Percentiles rank a stretch among this genome's conserved stretches.
Evolutionary conservation across 2,113 vertebrate species (phyloP).

Genomic region (Xenotilapia leptura): DNA sequence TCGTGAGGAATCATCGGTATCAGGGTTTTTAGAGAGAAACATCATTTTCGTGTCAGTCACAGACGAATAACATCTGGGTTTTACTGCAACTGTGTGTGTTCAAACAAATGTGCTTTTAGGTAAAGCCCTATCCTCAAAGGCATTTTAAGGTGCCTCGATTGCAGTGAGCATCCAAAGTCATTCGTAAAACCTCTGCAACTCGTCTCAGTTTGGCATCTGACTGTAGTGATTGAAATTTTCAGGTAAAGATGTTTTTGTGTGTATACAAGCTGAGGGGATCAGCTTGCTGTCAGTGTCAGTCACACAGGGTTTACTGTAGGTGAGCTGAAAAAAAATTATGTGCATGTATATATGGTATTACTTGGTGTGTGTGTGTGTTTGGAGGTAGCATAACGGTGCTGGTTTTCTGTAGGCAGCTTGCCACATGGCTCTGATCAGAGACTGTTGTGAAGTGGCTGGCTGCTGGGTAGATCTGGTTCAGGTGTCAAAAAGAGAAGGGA

Average conservation of each 20-base stretch:
- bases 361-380: slow-evolving; percentile 16
- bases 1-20: slow-evolving; percentile 39
- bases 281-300: slow-evolving; percentile 48
- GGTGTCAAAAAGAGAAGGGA: slow-evolving; percentile 58
- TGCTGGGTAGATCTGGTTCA: slow-evolving; percentile 53
- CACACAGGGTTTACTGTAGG: slow-evolving; percentile 62
- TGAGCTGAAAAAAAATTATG: background rate
- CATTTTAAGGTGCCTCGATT: slow-evolving; percentile 68
- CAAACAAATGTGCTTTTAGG: slow-evolving; percentile 52
- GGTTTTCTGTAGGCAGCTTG: slow-evolving; percentile 29
- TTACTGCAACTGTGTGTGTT: slow-evolving; percentile 34
- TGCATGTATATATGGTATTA: background rate
- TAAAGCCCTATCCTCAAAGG: slow-evolving; percentile 51
- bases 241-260: slow-evolving; percentile 26
- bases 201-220: slow-evolving; percentile 55
- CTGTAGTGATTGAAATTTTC: slow-evolving; percentile 67
- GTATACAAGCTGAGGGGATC: slow-evolving; percentile 39
- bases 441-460: slow-evolving; percentile 25
- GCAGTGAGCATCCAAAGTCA: slow-evolving; percentile 59
- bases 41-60: slow-evolving; percentile 50
- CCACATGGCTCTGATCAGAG: slow-evolving; percentile 44
- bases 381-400: background rate
- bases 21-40: slow-evolving; percentile 45
- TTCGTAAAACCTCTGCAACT: slow-evolving; percentile 60
- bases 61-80: slow-evolving; percentile 49